These are phyloP conservation scores for Diarsia dahlii DNA, from an alignment of 2,888 invertebrate species.

Conservation along the genomic window DNA sequence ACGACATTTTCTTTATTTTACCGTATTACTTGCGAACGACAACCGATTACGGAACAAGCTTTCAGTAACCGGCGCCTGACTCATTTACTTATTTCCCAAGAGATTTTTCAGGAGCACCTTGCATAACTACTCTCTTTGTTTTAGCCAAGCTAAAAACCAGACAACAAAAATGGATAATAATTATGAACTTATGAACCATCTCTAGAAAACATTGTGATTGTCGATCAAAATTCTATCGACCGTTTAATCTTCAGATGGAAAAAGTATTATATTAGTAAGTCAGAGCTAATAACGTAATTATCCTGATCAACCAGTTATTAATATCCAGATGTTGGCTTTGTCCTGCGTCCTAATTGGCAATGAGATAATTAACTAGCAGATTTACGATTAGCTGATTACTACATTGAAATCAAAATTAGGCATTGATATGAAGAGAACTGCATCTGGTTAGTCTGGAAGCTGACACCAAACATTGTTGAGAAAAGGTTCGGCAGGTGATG, in stretches of 20 bases:
- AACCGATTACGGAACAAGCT: too few relatives aligned
- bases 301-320: constrained; percentile 24
- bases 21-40: too few relatives aligned
- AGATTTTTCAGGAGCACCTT: background rate
- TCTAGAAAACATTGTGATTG: background rate
- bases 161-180: background rate
- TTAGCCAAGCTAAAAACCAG: background rate
- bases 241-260: background rate
- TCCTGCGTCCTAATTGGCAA: constrained; percentile 13
- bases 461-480: background rate
- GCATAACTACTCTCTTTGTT: background rate
- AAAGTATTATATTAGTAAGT: background rate
- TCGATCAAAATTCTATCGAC: background rate
- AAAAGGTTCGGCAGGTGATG: background rate
- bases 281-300: constrained; percentile 24
- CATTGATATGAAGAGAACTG: background rate
- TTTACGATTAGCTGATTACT: background rate
- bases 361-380: constrained; percentile 1
- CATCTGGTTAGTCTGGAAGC: background rate
- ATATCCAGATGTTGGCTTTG: constrained; percentile 21
- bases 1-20: too few relatives aligned
- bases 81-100: background rate
- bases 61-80: too few relatives aligned
- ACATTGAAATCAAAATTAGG: background rate
- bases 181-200: too few relatives aligned